Base-by-base conservation (phyloP, 2,113 vertebrate species). In the Pipa parva region DNA sequence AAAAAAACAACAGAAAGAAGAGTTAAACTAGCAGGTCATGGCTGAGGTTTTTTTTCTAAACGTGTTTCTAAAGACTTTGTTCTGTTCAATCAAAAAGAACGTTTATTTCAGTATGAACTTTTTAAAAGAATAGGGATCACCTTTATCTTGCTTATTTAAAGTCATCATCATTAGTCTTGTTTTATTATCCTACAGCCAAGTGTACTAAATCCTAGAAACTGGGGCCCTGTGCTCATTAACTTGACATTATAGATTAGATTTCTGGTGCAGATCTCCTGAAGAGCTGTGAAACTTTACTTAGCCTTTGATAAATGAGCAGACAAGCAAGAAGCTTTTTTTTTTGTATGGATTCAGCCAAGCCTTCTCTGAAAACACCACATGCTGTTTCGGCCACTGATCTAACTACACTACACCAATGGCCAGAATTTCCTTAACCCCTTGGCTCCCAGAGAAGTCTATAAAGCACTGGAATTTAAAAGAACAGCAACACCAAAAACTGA, bases 331-430 rank as follows among this genome's bases (percentile, higher is more conserved):
- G 92, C 83, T 89, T 91, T 76, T 83, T 79, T 90, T 93, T 97
- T 99, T 99, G 97, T 98, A 85, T 88, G 72, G 91, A 92, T 89
- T 96, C 97, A 98, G 95, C 97, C 95, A 97, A 98, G 95, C 97
- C 92, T 97, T 93, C 92, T 92, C 95, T 97, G 98, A 97, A 93
- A 93, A 95, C 91, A 88, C 95, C 96, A 91, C 97, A 96, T 92
- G 94, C 94, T 95, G 95, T 90, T 95, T 90, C 83, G 91, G 95
- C 95, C 92, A 99, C 93, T 96, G 97, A 99, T 97, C 97, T 98
- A 98, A 98, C 95, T 98, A 95, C 92, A 91, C 90, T 93, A 94
- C 93, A 96, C 90, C 93, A 94, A 92, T 89, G 91, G 93, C 93
- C 93, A 96, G 95, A 97, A 91, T 92, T 93, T 89, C 92, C 95